Conservation (phyloP, 2,113 vertebrate species). For the Nycticebus coucang region DNA sequence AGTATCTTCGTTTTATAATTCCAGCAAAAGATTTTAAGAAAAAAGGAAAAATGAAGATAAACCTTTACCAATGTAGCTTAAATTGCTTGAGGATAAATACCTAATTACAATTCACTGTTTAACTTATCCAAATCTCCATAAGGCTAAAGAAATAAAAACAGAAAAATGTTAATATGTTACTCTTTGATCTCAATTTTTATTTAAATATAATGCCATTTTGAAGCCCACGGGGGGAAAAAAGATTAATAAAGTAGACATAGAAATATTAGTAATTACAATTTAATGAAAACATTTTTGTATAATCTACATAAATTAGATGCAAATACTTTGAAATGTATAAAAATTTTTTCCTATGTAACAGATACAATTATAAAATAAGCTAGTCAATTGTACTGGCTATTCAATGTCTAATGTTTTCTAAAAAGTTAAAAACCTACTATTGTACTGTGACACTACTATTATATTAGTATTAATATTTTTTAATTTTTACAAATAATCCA, state of each 20-base stretch:
- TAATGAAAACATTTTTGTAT: not conserved
- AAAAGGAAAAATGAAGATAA: not conserved
- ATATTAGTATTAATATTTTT: not conserved
- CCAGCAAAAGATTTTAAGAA: not conserved
- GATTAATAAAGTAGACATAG: not conserved
- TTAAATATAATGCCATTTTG: not conserved
- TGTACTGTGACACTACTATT: not conserved
- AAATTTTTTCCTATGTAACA: not conserved
- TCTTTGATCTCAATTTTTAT: not conserved
- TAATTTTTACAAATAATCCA: not conserved
- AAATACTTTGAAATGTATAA: not conserved
- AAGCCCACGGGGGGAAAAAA: not conserved
- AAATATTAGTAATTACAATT: not conserved
- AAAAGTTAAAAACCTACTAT: not conserved
- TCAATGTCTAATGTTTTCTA: not conserved
- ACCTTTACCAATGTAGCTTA: not conserved
- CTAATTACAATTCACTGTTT: not conserved
- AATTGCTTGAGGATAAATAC: not conserved
- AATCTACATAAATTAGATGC: not conserved
- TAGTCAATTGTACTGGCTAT: not conserved
- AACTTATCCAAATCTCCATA: not conserved
- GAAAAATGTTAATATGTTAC: not conserved
- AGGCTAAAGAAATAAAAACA: slow-evolving; percentile 30
- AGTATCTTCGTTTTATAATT: slow-evolving; percentile 37
- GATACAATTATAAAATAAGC: not conserved